A percentile compares a stretch with the other conserved stretches of the same genome.
phyloP scores from a whole-genome alignment of 2,888 invertebrate genomes.

The Cryptus armator region DNA sequence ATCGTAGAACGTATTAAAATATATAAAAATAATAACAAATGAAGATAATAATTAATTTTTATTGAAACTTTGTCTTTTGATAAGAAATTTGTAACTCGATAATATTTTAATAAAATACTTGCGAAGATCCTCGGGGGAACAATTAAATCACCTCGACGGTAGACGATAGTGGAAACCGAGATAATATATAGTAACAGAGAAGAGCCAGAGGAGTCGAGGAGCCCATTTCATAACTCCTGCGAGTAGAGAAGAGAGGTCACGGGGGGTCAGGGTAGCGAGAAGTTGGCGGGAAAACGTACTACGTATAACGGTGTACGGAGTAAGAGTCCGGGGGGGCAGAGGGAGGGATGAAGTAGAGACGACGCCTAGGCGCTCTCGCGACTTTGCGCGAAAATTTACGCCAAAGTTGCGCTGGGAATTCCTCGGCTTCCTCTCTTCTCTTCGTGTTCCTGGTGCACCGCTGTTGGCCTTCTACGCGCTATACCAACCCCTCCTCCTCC shows the following conservation, averaged over 20 bases:
- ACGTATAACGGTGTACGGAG: conserved; percentile 21
- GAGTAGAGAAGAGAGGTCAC: conserved; percentile 38
- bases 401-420: conserved; percentile 74
- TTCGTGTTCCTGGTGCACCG: conserved; percentile 10
- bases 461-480: conserved; percentile 1
- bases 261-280: conserved; percentile 46
- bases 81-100: conserved; percentile 24
- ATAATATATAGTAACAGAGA: conserved; percentile 20
- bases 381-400: conserved; percentile 75
- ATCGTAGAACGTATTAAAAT: no score
- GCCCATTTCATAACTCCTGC: conserved; percentile 61
- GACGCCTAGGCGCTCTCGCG: conserved; percentile 54
- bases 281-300: conserved; percentile 55
- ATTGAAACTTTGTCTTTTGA: neutral
- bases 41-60: neutral
- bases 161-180: conserved; percentile 39
- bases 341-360: conserved; percentile 50
- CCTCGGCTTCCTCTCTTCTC: conserved; percentile 63
- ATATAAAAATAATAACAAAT: neutral
- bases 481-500: neutral
- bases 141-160: conserved; percentile 51
- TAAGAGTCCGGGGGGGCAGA: conserved; percentile 20
- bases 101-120: conserved; percentile 33
- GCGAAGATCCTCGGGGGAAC: conserved; percentile 20
- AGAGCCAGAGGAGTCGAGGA: conserved; percentile 46